A percentile compares a stretch with the other conserved stretches of the same genome.
Evolutionary conservation across 2,888 invertebrate species (phyloP).

Genomic region (Scaptomyza reducta): DNA sequence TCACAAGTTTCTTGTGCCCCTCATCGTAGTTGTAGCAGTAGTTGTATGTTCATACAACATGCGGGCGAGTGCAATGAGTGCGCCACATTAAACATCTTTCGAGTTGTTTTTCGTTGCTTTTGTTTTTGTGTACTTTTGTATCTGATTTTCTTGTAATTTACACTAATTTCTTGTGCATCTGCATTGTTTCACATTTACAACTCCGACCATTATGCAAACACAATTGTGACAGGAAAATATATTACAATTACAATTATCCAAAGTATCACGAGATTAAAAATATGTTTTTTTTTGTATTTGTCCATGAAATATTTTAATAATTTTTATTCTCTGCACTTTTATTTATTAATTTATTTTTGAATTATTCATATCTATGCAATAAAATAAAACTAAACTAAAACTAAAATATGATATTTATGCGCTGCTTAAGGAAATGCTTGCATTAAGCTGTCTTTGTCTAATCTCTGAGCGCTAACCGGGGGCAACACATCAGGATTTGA

Average conservation of each 20-base stretch:
- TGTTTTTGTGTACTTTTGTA: slow-evolving; percentile 4
- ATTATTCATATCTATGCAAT: too few relatives aligned
- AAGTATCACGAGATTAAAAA: too few relatives aligned
- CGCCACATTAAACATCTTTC: slow-evolving; percentile 26
- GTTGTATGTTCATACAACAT: slow-evolving; percentile 36
- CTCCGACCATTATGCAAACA: neutral
- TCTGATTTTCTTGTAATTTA: slow-evolving; percentile 62
- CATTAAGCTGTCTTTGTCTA: neutral
- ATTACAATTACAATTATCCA: neutral
- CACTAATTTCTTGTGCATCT: slow-evolving; percentile 59
- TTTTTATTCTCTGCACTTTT: neutral
- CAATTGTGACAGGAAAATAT: neutral
- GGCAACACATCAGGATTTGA: slow-evolving; percentile 1
- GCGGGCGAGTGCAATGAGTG: slow-evolving; percentile 40
- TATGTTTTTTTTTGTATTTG: too few relatives aligned
- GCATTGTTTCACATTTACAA: slow-evolving; percentile 18
- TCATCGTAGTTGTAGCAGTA: slow-evolving; percentile 5
- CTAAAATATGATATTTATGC: neutral
- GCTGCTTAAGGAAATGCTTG: slow-evolving; percentile 15
- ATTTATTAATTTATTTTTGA: too few relatives aligned
- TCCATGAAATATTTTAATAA: neutral
- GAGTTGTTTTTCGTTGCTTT: slow-evolving; percentile 3
- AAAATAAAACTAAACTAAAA: neutral
- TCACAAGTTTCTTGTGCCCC: slow-evolving; percentile 65
- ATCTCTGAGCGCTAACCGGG: neutral